phyloP scores from a whole-genome alignment of 2,797 vertebrate species.

The Gorsachius magnificus region DNA sequence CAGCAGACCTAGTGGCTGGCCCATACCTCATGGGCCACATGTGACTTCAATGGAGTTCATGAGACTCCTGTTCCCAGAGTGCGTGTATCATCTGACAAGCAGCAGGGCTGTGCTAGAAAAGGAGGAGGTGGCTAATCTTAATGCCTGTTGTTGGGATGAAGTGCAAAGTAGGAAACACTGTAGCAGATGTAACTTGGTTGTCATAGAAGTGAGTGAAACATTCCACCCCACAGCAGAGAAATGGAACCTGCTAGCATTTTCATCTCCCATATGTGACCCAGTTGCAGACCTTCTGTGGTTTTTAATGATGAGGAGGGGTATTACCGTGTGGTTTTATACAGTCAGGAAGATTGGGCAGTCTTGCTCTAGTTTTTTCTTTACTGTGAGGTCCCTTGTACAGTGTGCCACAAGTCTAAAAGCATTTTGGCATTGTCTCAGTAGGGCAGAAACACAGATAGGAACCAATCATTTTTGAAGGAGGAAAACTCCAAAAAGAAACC shows the following conservation, averaged over 20 bases:
- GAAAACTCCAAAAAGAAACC: neutral
- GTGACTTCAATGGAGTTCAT: neutral
- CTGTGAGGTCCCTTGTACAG: neutral
- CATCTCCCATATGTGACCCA: neutral
- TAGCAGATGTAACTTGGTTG: neutral
- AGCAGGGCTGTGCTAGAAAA: neutral
- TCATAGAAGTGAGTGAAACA: neutral
- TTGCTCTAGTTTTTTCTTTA: neutral
- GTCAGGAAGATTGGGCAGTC: neutral
- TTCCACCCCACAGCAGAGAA: neutral
- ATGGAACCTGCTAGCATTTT: neutral
- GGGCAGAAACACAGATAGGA: neutral
- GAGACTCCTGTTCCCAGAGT: neutral
- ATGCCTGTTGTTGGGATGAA: neutral
- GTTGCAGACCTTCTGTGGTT: neutral
- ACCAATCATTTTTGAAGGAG: neutral
- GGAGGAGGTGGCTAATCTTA: neutral
- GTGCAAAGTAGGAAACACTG: neutral
- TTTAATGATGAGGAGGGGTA: neutral
- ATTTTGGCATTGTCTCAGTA: neutral
- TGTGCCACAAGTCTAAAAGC: neutral
- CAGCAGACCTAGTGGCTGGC: neutral
- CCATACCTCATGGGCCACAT: rapidly evolving
- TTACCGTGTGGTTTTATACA: neutral
- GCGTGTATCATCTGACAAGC: neutral